phyloP scores from a whole-genome alignment of 2,113 vertebrate genomes.

The Tonatia bakeri region DNA sequence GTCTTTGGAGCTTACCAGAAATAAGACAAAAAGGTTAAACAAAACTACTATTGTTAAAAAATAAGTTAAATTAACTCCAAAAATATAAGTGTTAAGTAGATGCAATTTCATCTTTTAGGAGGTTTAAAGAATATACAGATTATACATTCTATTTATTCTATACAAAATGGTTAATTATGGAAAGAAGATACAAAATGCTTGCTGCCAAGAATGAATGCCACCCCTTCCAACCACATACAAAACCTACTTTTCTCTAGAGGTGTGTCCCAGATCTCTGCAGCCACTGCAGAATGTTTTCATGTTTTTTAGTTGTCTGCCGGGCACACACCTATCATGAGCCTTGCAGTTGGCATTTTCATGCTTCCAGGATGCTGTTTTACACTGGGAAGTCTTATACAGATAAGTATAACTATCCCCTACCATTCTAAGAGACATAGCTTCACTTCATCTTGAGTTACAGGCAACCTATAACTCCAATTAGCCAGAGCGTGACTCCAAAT shows the following conservation, averaged over 20 bases:
- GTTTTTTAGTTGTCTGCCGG: slow-evolving; percentile 88
- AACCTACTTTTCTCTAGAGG: not conserved
- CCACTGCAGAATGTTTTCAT: slow-evolving; percentile 87
- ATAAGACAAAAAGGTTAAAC: not conserved
- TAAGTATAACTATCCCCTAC: not conserved
- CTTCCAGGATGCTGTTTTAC: slow-evolving; percentile 90
- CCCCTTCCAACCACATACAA: not conserved
- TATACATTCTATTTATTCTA: slow-evolving; percentile 23
- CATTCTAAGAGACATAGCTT: not conserved
- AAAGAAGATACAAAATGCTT: not conserved
- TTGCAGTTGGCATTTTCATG: slow-evolving; percentile 87
- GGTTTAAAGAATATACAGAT: not conserved
- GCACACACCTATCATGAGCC: slow-evolving; percentile 87
- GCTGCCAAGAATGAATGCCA: not conserved
- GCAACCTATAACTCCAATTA: not conserved
- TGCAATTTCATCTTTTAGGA: not conserved
- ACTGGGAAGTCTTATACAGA: slow-evolving; percentile 81
- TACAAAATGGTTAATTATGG: slow-evolving; percentile 1
- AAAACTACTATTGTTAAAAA: not conserved
- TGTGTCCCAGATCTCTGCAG: slow-evolving; percentile 65
- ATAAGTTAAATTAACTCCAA: not conserved
- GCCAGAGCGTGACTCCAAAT: not conserved
- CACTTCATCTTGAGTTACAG: not conserved
- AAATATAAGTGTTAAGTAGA: not conserved
- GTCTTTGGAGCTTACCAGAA: slow-evolving; percentile 29